These are phyloP conservation scores for Desoria tigrina DNA, from an alignment of 2,888 invertebrate genomes.

Conservation along the genomic window DNA sequence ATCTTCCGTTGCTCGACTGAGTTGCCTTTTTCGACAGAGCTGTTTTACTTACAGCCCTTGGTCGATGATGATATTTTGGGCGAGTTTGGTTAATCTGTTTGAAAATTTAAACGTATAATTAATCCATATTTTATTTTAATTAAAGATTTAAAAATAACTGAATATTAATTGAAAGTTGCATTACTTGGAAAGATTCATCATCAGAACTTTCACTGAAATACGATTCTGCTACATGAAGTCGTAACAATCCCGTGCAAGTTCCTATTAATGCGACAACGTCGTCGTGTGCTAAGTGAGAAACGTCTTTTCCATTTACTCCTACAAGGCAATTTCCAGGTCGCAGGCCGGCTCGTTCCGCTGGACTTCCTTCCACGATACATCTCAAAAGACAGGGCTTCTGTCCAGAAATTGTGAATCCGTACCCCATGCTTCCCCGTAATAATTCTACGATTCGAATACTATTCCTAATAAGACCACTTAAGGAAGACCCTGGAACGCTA, in stretches of 20 bases:
- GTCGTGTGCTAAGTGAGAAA: slow-evolving; percentile 88
- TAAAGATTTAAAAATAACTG: not conserved
- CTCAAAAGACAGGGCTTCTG: slow-evolving; percentile 94
- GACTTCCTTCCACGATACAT: slow-evolving; percentile 85
- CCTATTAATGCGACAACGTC: slow-evolving; percentile 90
- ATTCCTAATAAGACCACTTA: slow-evolving; percentile 50
- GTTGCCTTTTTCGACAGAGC: slow-evolving; percentile 38
- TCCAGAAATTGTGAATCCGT: slow-evolving; percentile 97
- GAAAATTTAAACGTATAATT: slow-evolving; percentile 13
- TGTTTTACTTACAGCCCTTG: slow-evolving; percentile 51
- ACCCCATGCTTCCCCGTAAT: slow-evolving; percentile 81
- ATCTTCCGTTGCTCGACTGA: not conserved
- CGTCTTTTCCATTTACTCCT: slow-evolving; percentile 86
- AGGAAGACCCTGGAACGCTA: slow-evolving; percentile 47
- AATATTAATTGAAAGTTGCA: not conserved
- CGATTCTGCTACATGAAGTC: slow-evolving; percentile 82
- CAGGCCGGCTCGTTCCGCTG: slow-evolving; percentile 86
- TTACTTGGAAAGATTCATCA: slow-evolving; percentile 62
- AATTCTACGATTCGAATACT: slow-evolving; percentile 81
- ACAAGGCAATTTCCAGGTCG: slow-evolving; percentile 89
- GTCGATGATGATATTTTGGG: slow-evolving; percentile 65
- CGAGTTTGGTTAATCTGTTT: slow-evolving; percentile 58
- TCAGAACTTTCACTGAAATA: slow-evolving; percentile 84
- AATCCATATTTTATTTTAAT: not conserved
- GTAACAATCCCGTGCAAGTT: slow-evolving; percentile 76